phyloP scores from a whole-genome alignment of 2,888 invertebrate genomes.

The Malacosoma neustria region DNA sequence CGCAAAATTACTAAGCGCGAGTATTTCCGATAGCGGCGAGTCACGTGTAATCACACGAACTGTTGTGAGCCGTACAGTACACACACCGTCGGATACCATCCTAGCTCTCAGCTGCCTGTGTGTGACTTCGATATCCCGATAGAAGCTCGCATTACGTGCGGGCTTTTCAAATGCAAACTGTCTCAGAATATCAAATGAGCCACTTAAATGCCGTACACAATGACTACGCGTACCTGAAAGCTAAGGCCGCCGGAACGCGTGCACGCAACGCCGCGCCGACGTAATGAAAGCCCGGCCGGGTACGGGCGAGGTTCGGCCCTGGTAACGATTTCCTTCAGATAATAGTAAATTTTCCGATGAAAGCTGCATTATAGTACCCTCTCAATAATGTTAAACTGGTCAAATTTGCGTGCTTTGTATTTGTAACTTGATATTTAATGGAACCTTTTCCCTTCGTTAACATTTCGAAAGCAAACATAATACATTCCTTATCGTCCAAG shows the following conservation, averaged over 20 bases:
- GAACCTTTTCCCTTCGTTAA: no score
- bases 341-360: slow-evolving; percentile 71
- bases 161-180: slow-evolving; percentile 67
- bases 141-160: slow-evolving; percentile 49
- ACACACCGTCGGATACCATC: slow-evolving; percentile 13
- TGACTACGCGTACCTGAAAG: slow-evolving; percentile 68
- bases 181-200: slow-evolving; percentile 73
- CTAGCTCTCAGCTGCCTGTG: slow-evolving; percentile 8
- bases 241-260: slow-evolving; percentile 63
- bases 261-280: slow-evolving; percentile 53
- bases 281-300: slow-evolving; percentile 65
- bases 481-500: no score
- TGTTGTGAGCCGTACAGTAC: slow-evolving; percentile 25
- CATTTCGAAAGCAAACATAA: no score
- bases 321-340: slow-evolving; percentile 72
- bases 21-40: slow-evolving; percentile 19
- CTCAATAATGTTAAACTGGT: no score
- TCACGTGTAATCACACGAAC: slow-evolving; percentile 31
- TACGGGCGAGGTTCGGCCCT: slow-evolving; percentile 60
- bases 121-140: slow-evolving; percentile 46
- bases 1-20: slow-evolving; percentile 15
- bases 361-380: slow-evolving; percentile 61
- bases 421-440: no score
- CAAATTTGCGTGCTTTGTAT: no score
- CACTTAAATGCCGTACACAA: slow-evolving; percentile 71